These are phyloP conservation scores for Pogonognathellus flavescens DNA, from an alignment of 1,140 invertebrate species.

Conservation along the genomic window DNA sequence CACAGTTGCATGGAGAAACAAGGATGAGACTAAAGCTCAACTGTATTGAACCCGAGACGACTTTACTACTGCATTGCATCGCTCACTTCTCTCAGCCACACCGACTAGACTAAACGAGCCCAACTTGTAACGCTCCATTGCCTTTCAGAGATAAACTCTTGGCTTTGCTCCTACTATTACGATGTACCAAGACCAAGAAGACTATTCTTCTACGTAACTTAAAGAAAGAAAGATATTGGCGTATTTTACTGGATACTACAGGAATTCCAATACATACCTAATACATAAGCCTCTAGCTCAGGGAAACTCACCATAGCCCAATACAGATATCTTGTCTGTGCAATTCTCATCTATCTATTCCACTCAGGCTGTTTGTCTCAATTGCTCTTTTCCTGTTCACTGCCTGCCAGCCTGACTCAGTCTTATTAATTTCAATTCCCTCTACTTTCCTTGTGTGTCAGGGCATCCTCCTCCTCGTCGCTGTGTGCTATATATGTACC, in stretches of 20 bases:
- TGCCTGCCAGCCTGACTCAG: constrained; percentile 20
- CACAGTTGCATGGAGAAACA: not conserved
- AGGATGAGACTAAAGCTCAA: constrained; percentile 46
- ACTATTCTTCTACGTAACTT: not conserved
- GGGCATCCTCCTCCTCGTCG: not conserved
- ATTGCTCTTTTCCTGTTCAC: constrained; percentile 35
- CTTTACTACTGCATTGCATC: constrained; percentile 44
- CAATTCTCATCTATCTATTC: constrained; percentile 37
- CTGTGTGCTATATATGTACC: not conserved
- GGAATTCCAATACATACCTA: constrained; percentile 18
- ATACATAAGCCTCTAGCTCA: not conserved
- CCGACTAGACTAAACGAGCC: not conserved
- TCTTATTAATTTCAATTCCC: constrained; percentile 45
- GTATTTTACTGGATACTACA: not conserved
- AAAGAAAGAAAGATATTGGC: constrained; percentile 36
- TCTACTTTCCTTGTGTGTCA: not conserved
- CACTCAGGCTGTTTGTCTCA: constrained; percentile 36
- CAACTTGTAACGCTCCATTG: constrained; percentile 38
- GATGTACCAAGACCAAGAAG: too few species aligned
- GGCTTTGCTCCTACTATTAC: constrained; percentile 15
- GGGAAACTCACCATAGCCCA: not conserved
- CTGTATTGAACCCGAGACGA: constrained; percentile 27
- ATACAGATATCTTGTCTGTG: constrained; percentile 15
- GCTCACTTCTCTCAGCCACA: constrained; percentile 35
- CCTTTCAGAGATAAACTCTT: constrained; percentile 24